phyloP scores from a whole-genome alignment of 2,797 vertebrate species.

The Anabas testudineus region DNA sequence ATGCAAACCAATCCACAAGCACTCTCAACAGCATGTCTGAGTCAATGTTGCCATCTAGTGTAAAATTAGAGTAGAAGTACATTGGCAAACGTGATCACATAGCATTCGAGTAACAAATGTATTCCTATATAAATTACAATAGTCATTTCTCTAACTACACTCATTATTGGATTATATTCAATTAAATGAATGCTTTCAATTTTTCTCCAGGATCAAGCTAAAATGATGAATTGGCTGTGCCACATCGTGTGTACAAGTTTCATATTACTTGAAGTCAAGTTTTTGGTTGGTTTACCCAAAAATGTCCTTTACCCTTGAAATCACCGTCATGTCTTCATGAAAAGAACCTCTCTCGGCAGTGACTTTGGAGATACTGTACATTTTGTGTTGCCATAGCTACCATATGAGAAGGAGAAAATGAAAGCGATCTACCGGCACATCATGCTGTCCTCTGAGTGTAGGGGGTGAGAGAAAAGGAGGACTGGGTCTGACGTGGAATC shows the following conservation, averaged over 20 bases:
- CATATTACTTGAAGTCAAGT: background rate
- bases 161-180: background rate
- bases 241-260: background rate
- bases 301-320: conserved; percentile 1
- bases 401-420: conserved; percentile 12
- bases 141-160: background rate
- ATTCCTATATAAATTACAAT: background rate
- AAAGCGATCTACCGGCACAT: conserved; percentile 8
- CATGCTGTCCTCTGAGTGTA: background rate
- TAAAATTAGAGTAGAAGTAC: conserved; percentile 19
- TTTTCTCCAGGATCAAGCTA: too few species aligned
- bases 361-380: conserved; percentile 4
- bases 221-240: background rate
- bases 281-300: background rate
- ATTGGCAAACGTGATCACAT: background rate
- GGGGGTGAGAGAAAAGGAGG: background rate
- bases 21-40: conserved; percentile 12
- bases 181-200: background rate
- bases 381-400: conserved; percentile 61
- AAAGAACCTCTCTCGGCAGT: background rate
- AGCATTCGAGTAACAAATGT: background rate
- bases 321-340: background rate
- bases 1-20: background rate
- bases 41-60: conserved; percentile 71
- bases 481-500: conserved; percentile 21